Conservation (phyloP, 2,113 vertebrate genomes). For the Psittacara wagleri region DNA sequence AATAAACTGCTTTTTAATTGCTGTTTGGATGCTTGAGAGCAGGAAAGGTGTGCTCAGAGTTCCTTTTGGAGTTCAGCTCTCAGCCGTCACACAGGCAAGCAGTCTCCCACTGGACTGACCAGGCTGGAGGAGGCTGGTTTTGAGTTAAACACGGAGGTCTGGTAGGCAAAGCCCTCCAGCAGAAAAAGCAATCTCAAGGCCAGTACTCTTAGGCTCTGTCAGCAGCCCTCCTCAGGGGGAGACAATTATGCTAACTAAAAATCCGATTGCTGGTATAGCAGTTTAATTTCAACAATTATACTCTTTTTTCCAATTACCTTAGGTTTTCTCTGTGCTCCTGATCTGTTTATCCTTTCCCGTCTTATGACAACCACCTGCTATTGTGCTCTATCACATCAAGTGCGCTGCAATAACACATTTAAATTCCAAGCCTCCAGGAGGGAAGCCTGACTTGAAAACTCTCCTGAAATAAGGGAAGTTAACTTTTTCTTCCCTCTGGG, state of each 20-base stretch:
- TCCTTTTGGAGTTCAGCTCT: background rate
- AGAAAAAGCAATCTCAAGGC: background rate
- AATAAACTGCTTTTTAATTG: background rate
- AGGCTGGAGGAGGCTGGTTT: background rate
- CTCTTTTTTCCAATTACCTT: background rate
- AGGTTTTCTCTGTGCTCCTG: background rate
- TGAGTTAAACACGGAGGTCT: background rate
- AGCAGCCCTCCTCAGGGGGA: background rate
- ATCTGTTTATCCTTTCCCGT: background rate
- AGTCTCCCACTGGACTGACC: background rate
- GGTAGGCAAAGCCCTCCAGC: background rate
- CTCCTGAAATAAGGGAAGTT: background rate
- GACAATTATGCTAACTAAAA: background rate
- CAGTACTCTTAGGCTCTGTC: background rate
- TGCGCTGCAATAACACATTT: background rate
- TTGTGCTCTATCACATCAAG: background rate
- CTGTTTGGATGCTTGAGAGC: background rate
- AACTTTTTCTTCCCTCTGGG: background rate
- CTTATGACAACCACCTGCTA: background rate
- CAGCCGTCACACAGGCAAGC: accelerated
- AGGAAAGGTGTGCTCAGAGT: background rate
- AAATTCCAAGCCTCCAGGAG: background rate
- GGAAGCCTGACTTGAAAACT: background rate
- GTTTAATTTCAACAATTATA: background rate
- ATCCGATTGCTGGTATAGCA: background rate